A percentile compares a stretch with the other conserved stretches of the same genome.
These are phyloP conservation scores for Hormaphis cornu DNA, from an alignment of 1,140 invertebrate genomes.

Conservation along the genomic window DNA sequence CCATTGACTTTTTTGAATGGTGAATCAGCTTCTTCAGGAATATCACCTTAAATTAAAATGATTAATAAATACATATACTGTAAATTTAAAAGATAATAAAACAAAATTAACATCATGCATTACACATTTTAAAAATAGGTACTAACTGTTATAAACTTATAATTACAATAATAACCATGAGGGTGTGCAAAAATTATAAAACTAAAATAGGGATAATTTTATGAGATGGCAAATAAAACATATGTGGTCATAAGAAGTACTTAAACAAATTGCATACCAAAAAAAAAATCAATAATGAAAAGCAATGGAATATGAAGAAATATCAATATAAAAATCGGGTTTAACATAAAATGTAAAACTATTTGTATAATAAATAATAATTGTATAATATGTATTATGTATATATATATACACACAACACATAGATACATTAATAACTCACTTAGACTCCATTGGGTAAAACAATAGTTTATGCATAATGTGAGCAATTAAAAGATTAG, in stretches of 20 bases:
- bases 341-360: not conserved
- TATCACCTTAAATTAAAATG: slow-evolving; percentile 10
- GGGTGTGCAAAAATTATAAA: not conserved
- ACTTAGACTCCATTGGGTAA: slow-evolving; percentile 4
- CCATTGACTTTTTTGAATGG: slow-evolving; percentile 20
- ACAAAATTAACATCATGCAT: not conserved
- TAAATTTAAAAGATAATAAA: not conserved
- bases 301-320: not conserved
- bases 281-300: not conserved
- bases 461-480: not conserved
- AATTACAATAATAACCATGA: not conserved
- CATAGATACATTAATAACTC: not conserved
- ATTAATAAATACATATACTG: not conserved
- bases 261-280: not conserved
- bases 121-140: not conserved
- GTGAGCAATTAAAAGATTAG: not conserved
- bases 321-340: not conserved
- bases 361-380: too few species aligned
- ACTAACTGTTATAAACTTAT: not conserved
- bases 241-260: not conserved
- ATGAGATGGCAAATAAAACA: not conserved
- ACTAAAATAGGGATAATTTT: slow-evolving; percentile 2
- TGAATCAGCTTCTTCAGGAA: slow-evolving; percentile 23
- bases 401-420: too few species aligned
- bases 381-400: too few species aligned